Percentiles rank a stretch among this genome's conserved stretches.
Evolutionary conservation across 1,140 invertebrate species (phyloP).

Genomic region (Calliphora vicina): DNA sequence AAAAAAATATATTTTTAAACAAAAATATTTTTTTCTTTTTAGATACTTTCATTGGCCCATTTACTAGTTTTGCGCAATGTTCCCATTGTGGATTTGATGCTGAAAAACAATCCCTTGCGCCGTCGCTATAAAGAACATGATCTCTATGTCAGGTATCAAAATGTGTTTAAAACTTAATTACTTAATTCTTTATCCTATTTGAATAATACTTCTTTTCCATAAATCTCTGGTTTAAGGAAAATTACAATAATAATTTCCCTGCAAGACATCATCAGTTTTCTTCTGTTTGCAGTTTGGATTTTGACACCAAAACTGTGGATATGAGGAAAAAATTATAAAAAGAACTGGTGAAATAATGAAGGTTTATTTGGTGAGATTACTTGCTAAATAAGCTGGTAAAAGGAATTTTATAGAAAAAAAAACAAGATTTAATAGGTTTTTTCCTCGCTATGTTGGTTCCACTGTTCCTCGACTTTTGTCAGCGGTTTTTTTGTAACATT

Average conservation of each 20-base stretch:
- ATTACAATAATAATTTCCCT: too few species aligned
- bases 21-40: background rate
- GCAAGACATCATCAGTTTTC: background rate
- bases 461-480: too few species aligned
- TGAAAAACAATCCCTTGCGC: constrained; percentile 84
- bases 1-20: background rate
- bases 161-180: constrained; percentile 18
- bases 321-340: too few species aligned
- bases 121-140: constrained; percentile 78
- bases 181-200: constrained; percentile 41
- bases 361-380: too few species aligned
- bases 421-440: too few species aligned
- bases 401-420: too few species aligned
- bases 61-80: constrained; percentile 76
- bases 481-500: too few species aligned
- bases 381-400: too few species aligned
- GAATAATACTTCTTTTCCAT: constrained; percentile 11
- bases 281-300: background rate
- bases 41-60: constrained; percentile 77
- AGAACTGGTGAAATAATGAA: too few species aligned
- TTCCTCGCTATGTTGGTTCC: too few species aligned
- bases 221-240: background rate
- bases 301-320: background rate
- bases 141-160: constrained; percentile 84
- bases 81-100: constrained; percentile 75